These are phyloP conservation scores for Gastrophryne carolinensis DNA, from an alignment of 2,797 vertebrate species.

Conservation along the genomic window DNA sequence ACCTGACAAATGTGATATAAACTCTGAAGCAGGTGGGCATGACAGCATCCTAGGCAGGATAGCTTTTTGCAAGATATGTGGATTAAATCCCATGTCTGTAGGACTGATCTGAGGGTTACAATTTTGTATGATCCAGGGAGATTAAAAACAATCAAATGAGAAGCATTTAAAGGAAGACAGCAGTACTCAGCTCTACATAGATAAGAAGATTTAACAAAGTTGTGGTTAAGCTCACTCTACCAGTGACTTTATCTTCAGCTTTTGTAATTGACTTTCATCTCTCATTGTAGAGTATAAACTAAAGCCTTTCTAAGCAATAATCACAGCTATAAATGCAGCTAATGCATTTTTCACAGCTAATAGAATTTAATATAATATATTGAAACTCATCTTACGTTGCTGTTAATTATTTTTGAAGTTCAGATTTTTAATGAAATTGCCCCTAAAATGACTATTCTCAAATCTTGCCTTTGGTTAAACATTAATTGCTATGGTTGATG, in stretches of 20 bases:
- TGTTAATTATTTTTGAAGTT: constrained; percentile 42
- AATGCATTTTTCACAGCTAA: constrained; percentile 25
- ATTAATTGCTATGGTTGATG: constrained; percentile 36
- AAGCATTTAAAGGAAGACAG: no score
- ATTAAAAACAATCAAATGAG: no score
- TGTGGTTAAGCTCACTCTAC: neutral
- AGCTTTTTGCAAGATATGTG: neutral
- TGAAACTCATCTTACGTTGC: constrained; percentile 28
- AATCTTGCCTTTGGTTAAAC: constrained; percentile 43
- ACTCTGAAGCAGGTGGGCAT: no score
- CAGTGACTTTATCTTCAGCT: constrained; percentile 1
- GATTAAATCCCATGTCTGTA: no score
- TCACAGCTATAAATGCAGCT: constrained; percentile 23
- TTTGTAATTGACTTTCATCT: constrained; percentile 44
- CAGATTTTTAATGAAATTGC: constrained; percentile 39
- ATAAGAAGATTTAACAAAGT: constrained; percentile 27
- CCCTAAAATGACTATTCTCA: constrained; percentile 19
- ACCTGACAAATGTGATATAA: no score
- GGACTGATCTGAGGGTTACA: no score
- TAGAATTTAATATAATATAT: constrained; percentile 36
- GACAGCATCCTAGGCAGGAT: neutral
- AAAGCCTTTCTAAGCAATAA: constrained; percentile 21
- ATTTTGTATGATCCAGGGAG: no score
- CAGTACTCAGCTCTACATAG: no score
- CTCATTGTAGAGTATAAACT: constrained; percentile 39